Conservation (phyloP, 2,797 vertebrate species). For the Lagorchestes hirsutus region DNA sequence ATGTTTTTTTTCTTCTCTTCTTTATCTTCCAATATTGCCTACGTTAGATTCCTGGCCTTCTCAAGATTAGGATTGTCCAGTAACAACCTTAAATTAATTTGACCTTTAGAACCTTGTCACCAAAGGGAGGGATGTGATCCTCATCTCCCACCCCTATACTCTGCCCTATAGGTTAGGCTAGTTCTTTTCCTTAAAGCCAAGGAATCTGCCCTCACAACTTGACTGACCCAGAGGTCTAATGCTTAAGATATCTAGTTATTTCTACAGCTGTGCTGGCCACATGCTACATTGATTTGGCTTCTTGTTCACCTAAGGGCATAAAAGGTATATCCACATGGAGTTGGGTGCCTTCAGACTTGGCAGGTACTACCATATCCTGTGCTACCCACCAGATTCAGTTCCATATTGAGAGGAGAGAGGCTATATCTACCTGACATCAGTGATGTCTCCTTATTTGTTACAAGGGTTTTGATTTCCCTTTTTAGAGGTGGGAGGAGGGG, state of each 20-base stretch:
- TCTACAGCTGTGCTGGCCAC: not conserved
- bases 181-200: not conserved
- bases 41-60: not conserved
- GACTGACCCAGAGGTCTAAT: not conserved
- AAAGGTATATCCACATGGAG: not conserved
- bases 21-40: not conserved
- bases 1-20: not conserved
- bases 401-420: not conserved
- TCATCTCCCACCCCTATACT: not conserved
- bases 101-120: not conserved
- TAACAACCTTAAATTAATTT: not conserved
- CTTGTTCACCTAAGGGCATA: not conserved
- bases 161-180: not conserved
- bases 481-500: not conserved
- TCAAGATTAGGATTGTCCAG: not conserved
- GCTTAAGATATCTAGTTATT: not conserved
- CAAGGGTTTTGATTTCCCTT: not conserved
- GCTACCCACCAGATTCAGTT: not conserved
- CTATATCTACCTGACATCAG: not conserved
- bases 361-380: not conserved
- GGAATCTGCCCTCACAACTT: not conserved
- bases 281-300: not conserved
- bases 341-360: not conserved
- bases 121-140: not conserved
- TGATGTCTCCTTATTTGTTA: not conserved